phyloP scores from a whole-genome alignment of 1,140 invertebrate species.

The Zaprionus africanus region DNA sequence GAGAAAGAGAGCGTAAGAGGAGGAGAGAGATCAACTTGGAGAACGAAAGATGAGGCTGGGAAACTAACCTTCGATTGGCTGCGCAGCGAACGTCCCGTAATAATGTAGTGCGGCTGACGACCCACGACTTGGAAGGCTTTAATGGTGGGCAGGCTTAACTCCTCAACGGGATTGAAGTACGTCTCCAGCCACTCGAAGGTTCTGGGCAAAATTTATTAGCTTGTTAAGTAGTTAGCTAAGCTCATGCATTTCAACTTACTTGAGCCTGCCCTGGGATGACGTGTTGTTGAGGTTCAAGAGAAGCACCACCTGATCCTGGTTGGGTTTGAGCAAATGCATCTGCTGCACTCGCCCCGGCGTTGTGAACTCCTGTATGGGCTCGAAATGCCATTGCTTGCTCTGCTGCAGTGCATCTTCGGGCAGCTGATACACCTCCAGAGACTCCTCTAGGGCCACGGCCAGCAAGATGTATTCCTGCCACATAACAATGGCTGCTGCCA shows the following conservation, averaged over 20 bases:
- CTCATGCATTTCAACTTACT: conserved; percentile 21
- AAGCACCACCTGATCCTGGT: conserved; percentile 59
- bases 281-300: conserved; percentile 60
- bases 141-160: conserved; percentile 61
- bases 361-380: conserved; percentile 71
- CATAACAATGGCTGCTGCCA: conserved; percentile 53
- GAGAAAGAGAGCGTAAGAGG: background rate
- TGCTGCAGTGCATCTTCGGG: conserved; percentile 36
- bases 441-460: conserved; percentile 59
- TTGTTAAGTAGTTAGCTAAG: background rate
- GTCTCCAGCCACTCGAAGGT: conserved; percentile 76
- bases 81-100: conserved; percentile 57
- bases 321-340: conserved; percentile 59
- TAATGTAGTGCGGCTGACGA: conserved; percentile 51
- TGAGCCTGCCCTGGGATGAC: conserved; percentile 50
- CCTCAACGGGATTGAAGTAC: conserved; percentile 74
- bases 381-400: conserved; percentile 34
- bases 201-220: conserved; percentile 26
- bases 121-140: conserved; percentile 63
- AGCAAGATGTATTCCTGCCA: conserved; percentile 70
- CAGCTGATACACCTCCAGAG: conserved; percentile 71
- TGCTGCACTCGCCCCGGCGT: conserved; percentile 55
- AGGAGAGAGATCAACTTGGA: background rate
- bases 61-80: conserved; percentile 56
- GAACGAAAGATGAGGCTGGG: background rate